A percentile compares a stretch with the other conserved stretches of the same genome.
Evolutionary conservation across 2,797 vertebrate genomes (phyloP).

Genomic region (Erethizon dorsatum): DNA sequence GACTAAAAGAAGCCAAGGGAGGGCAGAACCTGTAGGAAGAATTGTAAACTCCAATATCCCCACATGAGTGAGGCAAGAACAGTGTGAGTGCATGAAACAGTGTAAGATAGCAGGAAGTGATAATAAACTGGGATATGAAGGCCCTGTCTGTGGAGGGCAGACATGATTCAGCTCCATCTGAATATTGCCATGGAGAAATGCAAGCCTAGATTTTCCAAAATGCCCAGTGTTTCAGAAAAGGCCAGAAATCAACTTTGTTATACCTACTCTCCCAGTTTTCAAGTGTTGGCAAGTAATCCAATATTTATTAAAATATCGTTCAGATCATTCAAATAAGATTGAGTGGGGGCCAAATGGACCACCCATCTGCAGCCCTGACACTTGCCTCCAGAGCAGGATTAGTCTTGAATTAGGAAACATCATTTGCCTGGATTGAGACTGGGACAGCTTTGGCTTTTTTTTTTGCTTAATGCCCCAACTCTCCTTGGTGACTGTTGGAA

Average conservation of each 20-base stretch:
- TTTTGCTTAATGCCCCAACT: not conserved
- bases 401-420: not conserved
- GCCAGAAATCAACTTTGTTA: not conserved
- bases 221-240: not conserved
- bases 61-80: not conserved
- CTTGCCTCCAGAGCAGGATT: not conserved
- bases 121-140: fast-evolving
- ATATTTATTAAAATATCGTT: not conserved
- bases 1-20: not conserved
- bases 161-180: not conserved
- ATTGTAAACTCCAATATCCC: not conserved
- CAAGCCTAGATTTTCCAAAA: not conserved
- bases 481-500: constrained; percentile 47
- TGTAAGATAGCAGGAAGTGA: too few relatives aligned
- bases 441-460: constrained; percentile 2
- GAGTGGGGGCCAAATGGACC: not conserved
- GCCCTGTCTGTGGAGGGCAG: not conserved
- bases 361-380: not conserved
- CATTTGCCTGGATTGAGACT: constrained; percentile 54
- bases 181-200: not conserved
- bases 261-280: not conserved
- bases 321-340: not conserved
- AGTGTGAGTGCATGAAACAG: fast-evolving
- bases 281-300: not conserved
- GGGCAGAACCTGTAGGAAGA: not conserved